A percentile compares a stretch with the other conserved stretches of the same genome.
Evolutionary conservation across 92 coral and sea anemone species (phyloP).

Genomic region (Parazoanthus darwini): DNA sequence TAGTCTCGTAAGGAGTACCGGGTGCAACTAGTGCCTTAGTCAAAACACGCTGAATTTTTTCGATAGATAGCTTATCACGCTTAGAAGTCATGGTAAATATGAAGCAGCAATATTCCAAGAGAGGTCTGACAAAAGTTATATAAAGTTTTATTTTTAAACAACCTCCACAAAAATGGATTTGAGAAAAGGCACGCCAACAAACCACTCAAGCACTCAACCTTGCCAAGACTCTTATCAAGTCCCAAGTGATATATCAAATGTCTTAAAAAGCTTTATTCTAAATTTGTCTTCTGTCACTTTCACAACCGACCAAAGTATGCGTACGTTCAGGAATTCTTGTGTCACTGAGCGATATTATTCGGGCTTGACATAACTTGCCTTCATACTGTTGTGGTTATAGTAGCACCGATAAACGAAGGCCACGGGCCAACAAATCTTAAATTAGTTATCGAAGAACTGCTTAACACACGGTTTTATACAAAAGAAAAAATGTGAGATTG

Average conservation of each 20-base stretch:
- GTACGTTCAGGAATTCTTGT: background rate
- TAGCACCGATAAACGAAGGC: no score
- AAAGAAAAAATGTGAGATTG: background rate
- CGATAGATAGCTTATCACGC: no score
- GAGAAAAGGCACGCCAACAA: background rate
- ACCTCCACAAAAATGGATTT: background rate
- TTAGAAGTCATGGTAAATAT: no score
- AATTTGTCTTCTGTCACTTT: background rate
- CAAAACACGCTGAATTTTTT: no score
- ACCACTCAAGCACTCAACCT: background rate
- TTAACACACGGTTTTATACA: no score
- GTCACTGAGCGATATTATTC: background rate
- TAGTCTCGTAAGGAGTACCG: no score
- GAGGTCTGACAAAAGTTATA: no score
- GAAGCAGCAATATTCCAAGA: no score
- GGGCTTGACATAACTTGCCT: background rate
- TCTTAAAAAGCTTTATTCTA: background rate
- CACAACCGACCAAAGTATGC: background rate
- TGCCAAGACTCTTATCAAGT: background rate
- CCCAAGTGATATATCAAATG: no score
- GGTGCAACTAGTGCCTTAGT: no score
- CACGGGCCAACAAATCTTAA: background rate
- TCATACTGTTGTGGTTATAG: background rate
- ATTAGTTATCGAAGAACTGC: background rate
- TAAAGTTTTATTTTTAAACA: no score